phyloP scores from a whole-genome alignment of 2,113 vertebrate genomes.

The Bettongia penicillata region DNA sequence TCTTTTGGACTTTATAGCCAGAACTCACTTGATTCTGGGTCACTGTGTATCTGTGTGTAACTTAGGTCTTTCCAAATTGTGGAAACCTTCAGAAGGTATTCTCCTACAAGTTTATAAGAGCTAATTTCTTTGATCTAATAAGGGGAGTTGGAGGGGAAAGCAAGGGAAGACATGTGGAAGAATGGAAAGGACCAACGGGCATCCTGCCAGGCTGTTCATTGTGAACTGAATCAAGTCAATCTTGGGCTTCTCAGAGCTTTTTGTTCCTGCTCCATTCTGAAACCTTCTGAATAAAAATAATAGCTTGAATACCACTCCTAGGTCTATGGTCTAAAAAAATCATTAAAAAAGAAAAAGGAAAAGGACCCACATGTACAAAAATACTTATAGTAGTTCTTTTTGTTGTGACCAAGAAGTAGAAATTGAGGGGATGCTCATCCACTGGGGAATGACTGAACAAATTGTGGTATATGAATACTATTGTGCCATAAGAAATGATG shows the following conservation, averaged over 20 bases:
- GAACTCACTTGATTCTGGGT: neutral
- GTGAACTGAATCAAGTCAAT: neutral
- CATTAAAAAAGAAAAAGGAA: no score
- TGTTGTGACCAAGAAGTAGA: no score
- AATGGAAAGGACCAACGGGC: neutral
- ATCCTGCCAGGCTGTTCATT: neutral
- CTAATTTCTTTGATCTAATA: neutral
- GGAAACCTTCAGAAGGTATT: neutral
- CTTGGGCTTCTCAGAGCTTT: neutral
- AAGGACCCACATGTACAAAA: no score
- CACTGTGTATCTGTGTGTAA: neutral
- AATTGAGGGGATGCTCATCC: no score
- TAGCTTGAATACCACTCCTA: no score
- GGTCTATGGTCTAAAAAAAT: no score
- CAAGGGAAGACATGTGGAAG: neutral
- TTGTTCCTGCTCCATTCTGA: neutral
- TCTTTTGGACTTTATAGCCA: neutral
- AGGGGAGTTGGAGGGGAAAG: neutral
- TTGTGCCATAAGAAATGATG: no score
- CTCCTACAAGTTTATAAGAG: neutral
- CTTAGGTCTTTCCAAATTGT: neutral
- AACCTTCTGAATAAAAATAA: neutral
- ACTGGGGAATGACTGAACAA: no score
- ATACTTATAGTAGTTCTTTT: no score
- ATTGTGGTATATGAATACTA: no score